Evolutionary conservation across 2,888 invertebrate genomes (phyloP), one percentile per base, ranked within the genome.

Genomic region (Atrina japonica): DNA sequence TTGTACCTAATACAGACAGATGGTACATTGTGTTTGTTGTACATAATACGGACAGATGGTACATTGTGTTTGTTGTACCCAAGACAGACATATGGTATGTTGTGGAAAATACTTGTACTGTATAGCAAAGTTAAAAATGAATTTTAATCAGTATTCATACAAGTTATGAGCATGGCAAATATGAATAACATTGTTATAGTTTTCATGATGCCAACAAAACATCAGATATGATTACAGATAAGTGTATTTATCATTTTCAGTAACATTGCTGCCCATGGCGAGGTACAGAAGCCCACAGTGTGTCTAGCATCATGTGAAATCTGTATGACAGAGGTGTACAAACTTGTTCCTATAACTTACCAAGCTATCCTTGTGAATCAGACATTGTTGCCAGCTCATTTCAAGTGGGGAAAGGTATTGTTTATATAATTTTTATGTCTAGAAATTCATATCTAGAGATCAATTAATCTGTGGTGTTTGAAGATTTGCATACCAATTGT

Each of bases 251-350:
- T 41, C 52, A 66, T 18, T 74, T 76, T 23, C 79, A 88, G 87
- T 66, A 78, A 74, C n/a, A 66, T 87, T 40, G 78, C 73, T 7
- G 81, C 79, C 23, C 78, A 69, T 68, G 90, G 77, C 5, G 89
- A 90, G 73, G 89, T 89, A 5, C 90, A 90, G 83, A 75, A 71
- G 1, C 88, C 89, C 0, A 70, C 82, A 29, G 89, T 86, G 0
- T 89, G 88, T 68, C 78, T 90, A 21, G 65, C 84, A 47, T 80
- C 83, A 11, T 86, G 87, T 81, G 76, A 86, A 40, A 60, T 90
- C 6, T 59, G 67, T n/a, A 76, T 88, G 72, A 79, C 81, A 1
- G 84, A 84, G 43, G 87, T 89, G 5, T 90, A 86, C 73, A 70
- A 87, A 14, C 83, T 81, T 29, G 88, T 89, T 5, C 85, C 88